Percentiles rank a stretch among this genome's conserved stretches.
Evolutionary conservation across 2,113 vertebrate species (phyloP).

Genomic region (Lasiurus cinereus): DNA sequence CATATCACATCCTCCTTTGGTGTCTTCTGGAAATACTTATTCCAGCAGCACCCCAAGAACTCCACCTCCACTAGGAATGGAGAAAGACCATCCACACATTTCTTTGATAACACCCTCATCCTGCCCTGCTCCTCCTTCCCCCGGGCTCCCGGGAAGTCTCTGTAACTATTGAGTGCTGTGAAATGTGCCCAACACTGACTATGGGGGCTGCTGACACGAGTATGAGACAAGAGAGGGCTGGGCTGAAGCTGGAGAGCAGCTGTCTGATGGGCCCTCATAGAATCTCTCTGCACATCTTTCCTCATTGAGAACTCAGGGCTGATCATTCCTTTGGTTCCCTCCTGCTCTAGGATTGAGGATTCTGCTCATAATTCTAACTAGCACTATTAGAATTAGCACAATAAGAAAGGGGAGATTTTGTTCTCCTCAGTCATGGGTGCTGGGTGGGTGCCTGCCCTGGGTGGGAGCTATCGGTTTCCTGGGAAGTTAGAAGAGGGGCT

Average conservation of each 20-base stretch:
- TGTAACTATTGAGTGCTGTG: background rate
- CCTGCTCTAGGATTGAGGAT: background rate
- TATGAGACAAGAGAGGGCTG: background rate
- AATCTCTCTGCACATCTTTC: background rate
- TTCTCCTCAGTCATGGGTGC: background rate
- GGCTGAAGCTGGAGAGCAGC: too few species aligned
- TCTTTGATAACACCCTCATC: too few species aligned
- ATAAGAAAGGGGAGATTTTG: background rate
- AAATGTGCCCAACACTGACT: background rate
- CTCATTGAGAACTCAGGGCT: background rate
- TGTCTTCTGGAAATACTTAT: too few species aligned
- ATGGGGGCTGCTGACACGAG: background rate
- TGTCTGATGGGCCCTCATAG: background rate
- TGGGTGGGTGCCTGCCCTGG: background rate
- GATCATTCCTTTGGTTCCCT: background rate
- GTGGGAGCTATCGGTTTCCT: too few species aligned
- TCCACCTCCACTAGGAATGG: too few species aligned
- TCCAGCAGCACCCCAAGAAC: too few species aligned
- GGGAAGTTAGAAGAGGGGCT: too few species aligned
- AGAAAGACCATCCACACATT: too few species aligned
- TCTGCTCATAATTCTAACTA: background rate
- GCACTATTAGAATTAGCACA: background rate
- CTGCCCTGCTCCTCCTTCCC: fast-evolving
- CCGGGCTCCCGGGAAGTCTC: background rate
- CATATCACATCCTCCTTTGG: too few species aligned